Evolutionary conservation across 1,140 invertebrate species (phyloP).

Genomic region (Mya arenaria): DNA sequence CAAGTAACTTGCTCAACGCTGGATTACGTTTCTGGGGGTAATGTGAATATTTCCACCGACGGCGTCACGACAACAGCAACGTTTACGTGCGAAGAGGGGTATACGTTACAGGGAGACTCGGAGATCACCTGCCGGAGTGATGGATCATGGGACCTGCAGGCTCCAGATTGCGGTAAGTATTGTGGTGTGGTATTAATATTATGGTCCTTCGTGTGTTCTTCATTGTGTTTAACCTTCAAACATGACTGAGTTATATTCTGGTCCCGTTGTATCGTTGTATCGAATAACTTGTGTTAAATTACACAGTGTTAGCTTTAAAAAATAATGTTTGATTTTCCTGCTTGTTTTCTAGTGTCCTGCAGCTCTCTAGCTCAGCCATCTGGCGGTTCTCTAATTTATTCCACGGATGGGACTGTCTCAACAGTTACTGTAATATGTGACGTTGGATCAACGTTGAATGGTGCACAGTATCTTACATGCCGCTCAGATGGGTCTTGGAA

Average conservation of each 20-base stretch:
- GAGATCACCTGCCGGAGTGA: not conserved
- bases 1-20: constrained; percentile 10
- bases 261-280: too few relatives aligned
- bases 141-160: constrained; percentile 15
- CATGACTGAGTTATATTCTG: not conserved
- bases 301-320: not conserved
- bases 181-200: not conserved
- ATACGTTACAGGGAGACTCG: not conserved
- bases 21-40: not conserved
- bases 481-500: constrained; percentile 13
- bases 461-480: not conserved
- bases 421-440: not conserved
- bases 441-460: constrained; percentile 10
- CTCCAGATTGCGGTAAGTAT: constrained; percentile 34
- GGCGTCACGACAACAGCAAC: constrained; percentile 19
- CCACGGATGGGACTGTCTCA: not conserved
- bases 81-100: constrained; percentile 8
- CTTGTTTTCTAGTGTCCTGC: constrained; percentile 7
- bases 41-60: not conserved
- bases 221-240: too few relatives aligned
- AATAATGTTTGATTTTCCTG: not conserved
- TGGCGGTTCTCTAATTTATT: not conserved
- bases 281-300: not conserved
- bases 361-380: not conserved
- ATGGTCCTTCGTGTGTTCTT: not conserved